Evolutionary conservation across 2,113 vertebrate genomes (phyloP), one percentile per base, ranked within the genome.

Genomic region (Ochotona curzoniae): DNA sequence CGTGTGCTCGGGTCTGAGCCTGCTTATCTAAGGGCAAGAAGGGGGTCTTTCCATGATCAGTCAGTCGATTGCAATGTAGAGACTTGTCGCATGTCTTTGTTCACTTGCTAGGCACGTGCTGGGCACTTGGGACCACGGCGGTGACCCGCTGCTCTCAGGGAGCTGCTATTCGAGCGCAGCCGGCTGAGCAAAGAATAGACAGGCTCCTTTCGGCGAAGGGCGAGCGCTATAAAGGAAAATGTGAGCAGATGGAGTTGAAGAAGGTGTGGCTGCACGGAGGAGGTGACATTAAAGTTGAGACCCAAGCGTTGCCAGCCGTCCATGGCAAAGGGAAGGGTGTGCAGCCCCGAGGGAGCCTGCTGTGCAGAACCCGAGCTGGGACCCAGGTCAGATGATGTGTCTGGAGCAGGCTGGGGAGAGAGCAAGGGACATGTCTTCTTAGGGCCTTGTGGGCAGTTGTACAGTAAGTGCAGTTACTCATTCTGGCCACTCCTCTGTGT

Each of bases 51-150:
- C 80, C 70, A n/a, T 28, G 26, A 60, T 74, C 28, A 87, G 54
- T 15, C 91, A 64, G 32, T 2, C 54, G 49, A 8, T 21, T 23
- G 63, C 35, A 51, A 82, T 47, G 44, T 30, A 8, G 32, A n/a
- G 21, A 26, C 66, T 83, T 17, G n/a, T 83, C 89, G 14, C 1
- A 23, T 10, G 89, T 51, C 91, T 96, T 90, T 95, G 83, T 94
- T 86, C 78, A 10, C 28, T 83, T 80, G 71, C 15, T 51, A 71
- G 87, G 79, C 26, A 1, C 15, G 87, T 64, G n/a, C 80, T 64
- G 66, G n/a, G n/a, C 82, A 2, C 91, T 30, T 20, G 23, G 74
- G 38, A 21, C 63, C 20, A 64, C 28, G 61, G 61, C 61, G 32
- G 60, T 2, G 75, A 82, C 57, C 78, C 8, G 2, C 83, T 81